These are phyloP conservation scores for Papilio helenus DNA, from an alignment of 1,140 invertebrate species.

Conservation along the genomic window DNA sequence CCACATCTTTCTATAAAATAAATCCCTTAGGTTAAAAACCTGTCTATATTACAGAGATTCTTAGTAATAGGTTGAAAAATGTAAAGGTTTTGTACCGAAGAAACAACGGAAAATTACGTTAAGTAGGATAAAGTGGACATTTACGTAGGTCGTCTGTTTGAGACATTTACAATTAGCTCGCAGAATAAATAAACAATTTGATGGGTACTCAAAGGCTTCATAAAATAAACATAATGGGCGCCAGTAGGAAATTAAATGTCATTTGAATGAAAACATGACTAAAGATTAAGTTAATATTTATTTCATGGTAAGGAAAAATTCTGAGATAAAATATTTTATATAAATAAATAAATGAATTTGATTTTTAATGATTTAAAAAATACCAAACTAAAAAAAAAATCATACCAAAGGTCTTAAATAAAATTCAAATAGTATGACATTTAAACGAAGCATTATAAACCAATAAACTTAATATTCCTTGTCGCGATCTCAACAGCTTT, in stretches of 20 bases:
- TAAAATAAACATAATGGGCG: slow-evolving; percentile 9
- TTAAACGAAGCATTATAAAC: not conserved
- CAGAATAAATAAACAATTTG: slow-evolving; percentile 21
- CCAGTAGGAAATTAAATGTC: not conserved
- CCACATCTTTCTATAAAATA: too few relatives aligned
- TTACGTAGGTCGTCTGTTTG: not conserved
- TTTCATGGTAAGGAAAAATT: not conserved
- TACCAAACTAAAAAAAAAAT: too few relatives aligned
- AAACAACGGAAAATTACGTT: not conserved
- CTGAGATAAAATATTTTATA: too few relatives aligned
- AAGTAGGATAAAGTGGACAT: not conserved
- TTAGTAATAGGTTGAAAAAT: not conserved
- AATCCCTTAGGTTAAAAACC: too few relatives aligned
- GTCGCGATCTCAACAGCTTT: not conserved
- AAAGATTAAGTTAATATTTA: not conserved
- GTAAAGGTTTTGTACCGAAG: not conserved
- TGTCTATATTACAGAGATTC: too few relatives aligned
- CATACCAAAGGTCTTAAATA: too few relatives aligned
- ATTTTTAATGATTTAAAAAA: too few relatives aligned
- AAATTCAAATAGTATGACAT: too few relatives aligned
- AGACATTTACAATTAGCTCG: slow-evolving; percentile 14
- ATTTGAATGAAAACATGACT: not conserved
- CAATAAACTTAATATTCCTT: not conserved
- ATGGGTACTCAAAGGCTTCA: slow-evolving; percentile 14
- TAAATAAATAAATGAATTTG: too few relatives aligned